Base-by-base conservation (phyloP, 2,888 invertebrate genomes). In the Sphaerophoria taeniata region DNA sequence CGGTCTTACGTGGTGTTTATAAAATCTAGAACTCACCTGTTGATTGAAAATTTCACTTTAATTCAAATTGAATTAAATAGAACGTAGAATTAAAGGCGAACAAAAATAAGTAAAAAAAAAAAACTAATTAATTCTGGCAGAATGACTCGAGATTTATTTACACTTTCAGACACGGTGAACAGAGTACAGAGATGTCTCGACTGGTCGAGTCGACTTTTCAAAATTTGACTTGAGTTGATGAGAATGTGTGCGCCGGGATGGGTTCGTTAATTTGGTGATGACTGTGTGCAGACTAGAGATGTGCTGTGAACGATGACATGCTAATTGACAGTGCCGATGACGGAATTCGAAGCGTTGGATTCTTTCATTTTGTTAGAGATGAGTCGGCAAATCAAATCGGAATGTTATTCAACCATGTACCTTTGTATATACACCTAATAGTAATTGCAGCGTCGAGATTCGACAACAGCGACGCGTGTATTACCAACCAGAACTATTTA, bases 101-200 rank as follows among this genome's bases (percentile, higher is more conserved):
- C 24, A 24, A 43, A 43, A 43, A 49, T 16, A 51, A 31, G 31
- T 60, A 39, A 53, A 51, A 24, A 83, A 24, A 83, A 78, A 71
- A 39, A 43, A 36, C 33, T 72, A 80, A 75, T 75, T 75, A 69
- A 56, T 55, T 56, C 56, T 56, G 74, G 47, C 78, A 73, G 58
- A 76, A 73, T 82, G 77, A 77, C 69, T 74, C 69, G 47, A 60
- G 72, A 75, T 65, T 84, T 84, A 84, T 84, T 84, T 84, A 84
- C 80, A 80, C 78, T 72, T 60, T 58, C 51, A 61, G 16, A 69
- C 65, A 60, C 49, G 53, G 73, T 72, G 67, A 31, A 84, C 84
- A 84, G 84, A 84, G 80, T 16, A 84, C 84, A 84, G 84, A 84
- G 80, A 84, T 84, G 84, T 75, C 75, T 65, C 65, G 56, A 58